Evolutionary conservation across 2,797 vertebrate genomes (phyloP).

Genomic region (Danio choprae): DNA sequence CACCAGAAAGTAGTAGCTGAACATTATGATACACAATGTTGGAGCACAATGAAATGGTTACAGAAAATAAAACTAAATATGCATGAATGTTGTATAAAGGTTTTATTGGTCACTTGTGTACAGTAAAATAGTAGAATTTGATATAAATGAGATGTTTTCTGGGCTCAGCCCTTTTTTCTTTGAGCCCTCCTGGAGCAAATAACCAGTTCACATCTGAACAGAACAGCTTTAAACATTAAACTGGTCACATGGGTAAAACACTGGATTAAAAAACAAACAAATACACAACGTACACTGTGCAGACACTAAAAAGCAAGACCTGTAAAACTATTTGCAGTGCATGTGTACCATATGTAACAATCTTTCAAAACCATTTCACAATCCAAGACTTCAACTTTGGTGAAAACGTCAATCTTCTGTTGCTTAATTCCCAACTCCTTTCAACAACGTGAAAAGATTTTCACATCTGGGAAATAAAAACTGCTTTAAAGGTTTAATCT

Average conservation of each 20-base stretch:
- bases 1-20: neutral
- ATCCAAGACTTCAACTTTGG: slow-evolving; percentile 59
- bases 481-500: neutral
- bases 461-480: slow-evolving; percentile 1
- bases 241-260: slow-evolving; percentile 50
- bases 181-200: slow-evolving; percentile 38
- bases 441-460: neutral
- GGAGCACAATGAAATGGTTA: neutral
- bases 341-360: slow-evolving; percentile 53
- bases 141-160: slow-evolving; percentile 46
- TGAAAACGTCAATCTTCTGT: slow-evolving; percentile 38
- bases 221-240: slow-evolving; percentile 44
- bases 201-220: slow-evolving; percentile 35
- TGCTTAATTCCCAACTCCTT: slow-evolving; percentile 20
- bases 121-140: slow-evolving; percentile 46
- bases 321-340: slow-evolving; percentile 46
- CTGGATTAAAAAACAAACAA: neutral
- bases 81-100: slow-evolving; percentile 37
- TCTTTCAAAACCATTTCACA: slow-evolving; percentile 46
- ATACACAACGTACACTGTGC: slow-evolving; percentile 28
- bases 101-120: slow-evolving; percentile 59
- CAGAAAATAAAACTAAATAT: neutral
- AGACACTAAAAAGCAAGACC: slow-evolving; percentile 33
- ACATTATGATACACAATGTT: neutral
- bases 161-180: slow-evolving; percentile 39